Evolutionary conservation across 2,797 vertebrate genomes (phyloP).

Genomic region (Pogoniulus pusillus): DNA sequence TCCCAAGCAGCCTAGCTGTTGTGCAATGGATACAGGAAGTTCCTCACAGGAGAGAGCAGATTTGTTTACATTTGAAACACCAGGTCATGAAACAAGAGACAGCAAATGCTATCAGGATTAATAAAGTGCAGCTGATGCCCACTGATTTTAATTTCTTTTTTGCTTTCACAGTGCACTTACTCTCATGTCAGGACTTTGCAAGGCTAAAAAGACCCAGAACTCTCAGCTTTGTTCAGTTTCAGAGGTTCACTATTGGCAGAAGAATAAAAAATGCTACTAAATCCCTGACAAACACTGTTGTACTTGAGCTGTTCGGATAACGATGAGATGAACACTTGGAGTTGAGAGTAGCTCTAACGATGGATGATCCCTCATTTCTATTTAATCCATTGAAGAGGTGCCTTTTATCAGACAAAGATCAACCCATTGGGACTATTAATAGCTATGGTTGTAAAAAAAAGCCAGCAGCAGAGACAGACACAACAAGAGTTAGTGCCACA

Average conservation of each 20-base stretch:
- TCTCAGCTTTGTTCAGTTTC: background rate
- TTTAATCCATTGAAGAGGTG: constrained; percentile 19
- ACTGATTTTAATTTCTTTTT: background rate
- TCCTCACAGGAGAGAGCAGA: background rate
- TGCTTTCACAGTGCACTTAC: background rate
- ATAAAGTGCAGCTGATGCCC: constrained; percentile 40
- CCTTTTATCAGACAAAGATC: constrained; percentile 51
- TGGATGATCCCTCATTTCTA: background rate
- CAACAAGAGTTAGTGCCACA: background rate
- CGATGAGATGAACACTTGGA: constrained; percentile 4
- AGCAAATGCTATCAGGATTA: constrained; percentile 20
- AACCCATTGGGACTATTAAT: constrained; percentile 31
- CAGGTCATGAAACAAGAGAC: constrained; percentile 30
- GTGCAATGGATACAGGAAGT: constrained; percentile 19
- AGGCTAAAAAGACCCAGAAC: constrained; percentile 25
- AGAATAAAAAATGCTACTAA: background rate
- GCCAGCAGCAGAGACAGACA: constrained; percentile 22
- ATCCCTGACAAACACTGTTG: background rate
- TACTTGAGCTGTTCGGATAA: constrained; percentile 2
- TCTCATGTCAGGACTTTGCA: background rate
- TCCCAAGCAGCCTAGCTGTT: background rate
- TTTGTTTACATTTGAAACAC: constrained; percentile 42
- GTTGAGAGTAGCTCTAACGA: background rate
- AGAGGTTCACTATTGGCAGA: background rate
- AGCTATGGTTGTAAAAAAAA: constrained; percentile 34